These are phyloP conservation scores for Platycnemis pennipes DNA, from an alignment of 2,888 invertebrate species.

Conservation along the genomic window DNA sequence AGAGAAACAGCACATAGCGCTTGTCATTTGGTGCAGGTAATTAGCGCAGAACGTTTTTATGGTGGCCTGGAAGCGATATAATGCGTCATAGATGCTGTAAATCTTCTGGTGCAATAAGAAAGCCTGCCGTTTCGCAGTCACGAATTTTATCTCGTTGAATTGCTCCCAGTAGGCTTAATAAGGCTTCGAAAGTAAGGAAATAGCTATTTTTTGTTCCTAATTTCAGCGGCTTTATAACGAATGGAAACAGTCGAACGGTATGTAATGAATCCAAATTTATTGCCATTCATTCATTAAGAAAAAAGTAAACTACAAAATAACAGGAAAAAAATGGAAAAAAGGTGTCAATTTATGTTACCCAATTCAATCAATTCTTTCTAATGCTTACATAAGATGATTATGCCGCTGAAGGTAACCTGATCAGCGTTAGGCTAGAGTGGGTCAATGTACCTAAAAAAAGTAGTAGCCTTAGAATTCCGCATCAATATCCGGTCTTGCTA, in stretches of 20 bases:
- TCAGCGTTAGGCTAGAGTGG: too few relatives aligned
- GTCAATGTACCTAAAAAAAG: too few relatives aligned
- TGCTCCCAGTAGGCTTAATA: too few relatives aligned
- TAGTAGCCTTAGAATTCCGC: too few relatives aligned
- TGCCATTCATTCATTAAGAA: background rate
- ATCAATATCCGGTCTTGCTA: too few relatives aligned
- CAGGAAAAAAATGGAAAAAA: too few relatives aligned
- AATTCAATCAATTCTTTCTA: too few relatives aligned
- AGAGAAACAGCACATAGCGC: background rate
- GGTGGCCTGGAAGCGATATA: background rate
- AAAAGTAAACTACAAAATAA: too few relatives aligned
- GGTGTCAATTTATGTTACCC: too few relatives aligned
- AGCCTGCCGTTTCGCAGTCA: background rate
- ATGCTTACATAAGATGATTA: too few relatives aligned
- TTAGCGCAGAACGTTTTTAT: background rate
- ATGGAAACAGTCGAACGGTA: background rate
- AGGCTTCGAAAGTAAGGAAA: background rate
- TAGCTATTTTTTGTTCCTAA: background rate
- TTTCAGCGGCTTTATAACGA: background rate
- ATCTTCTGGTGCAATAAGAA: background rate
- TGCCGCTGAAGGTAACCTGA: too few relatives aligned
- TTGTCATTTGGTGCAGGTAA: slow-evolving; percentile 15
- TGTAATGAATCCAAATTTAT: background rate
- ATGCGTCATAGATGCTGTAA: background rate
- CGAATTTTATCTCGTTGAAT: background rate